Conservation (phyloP, 2,888 invertebrate genomes). For the Eutolmus rufibarbis region DNA sequence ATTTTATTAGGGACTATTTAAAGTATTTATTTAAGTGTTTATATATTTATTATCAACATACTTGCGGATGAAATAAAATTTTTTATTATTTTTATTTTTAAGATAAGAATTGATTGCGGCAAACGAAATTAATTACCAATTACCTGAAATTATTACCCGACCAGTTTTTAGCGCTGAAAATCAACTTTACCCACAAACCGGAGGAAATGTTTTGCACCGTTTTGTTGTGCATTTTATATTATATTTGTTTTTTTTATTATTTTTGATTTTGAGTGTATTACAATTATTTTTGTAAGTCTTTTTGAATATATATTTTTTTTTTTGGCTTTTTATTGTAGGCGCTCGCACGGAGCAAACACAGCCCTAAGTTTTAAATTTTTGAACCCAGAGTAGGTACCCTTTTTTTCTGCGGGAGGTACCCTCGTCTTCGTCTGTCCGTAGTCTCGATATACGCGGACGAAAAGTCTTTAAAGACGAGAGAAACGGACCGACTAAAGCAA, state of each 20-base stretch:
- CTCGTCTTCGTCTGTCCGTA: not conserved
- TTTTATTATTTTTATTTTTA: no score
- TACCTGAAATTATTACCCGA: constrained; percentile 23
- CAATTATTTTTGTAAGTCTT: not conserved
- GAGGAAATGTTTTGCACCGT: not conserved
- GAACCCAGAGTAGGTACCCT: no score
- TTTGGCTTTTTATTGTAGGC: not conserved
- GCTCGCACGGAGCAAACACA: not conserved
- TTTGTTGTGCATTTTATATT: not conserved
- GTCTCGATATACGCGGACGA: not conserved
- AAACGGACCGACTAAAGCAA: not conserved
- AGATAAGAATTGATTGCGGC: constrained; percentile 16
- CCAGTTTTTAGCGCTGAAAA: not conserved
- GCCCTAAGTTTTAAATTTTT: not conserved
- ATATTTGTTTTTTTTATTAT: no score
- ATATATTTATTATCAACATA: no score
- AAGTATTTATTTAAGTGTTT: no score
- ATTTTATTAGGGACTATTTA: no score
- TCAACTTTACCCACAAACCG: not conserved
- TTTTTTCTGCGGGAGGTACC: not conserved
- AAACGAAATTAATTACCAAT: constrained; percentile 21
- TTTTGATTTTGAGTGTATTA: not conserved
- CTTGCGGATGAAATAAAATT: no score
- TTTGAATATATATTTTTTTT: not conserved
- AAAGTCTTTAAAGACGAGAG: not conserved